Percentiles rank a stretch among this genome's conserved stretches.
phyloP scores from a whole-genome alignment of 2,888 invertebrate genomes.

The Nasonia oneida region DNA sequence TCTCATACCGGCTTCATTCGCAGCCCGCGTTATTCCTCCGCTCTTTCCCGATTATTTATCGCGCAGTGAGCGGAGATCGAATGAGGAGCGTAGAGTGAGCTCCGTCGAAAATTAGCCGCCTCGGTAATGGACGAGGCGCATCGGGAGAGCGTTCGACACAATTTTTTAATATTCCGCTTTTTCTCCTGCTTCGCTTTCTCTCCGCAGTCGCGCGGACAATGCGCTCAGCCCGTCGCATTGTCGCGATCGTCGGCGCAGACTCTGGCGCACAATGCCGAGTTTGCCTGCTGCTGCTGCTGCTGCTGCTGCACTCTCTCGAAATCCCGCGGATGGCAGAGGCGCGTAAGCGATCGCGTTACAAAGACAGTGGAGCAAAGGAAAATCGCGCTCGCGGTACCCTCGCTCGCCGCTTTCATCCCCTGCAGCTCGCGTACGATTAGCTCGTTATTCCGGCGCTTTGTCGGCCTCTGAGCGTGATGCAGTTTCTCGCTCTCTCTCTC shows the following conservation, averaged over 20 bases:
- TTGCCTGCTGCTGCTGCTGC: neutral
- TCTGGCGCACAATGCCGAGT: neutral
- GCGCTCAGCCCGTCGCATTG: neutral
- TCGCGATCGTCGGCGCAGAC: neutral
- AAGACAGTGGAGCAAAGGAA: neutral
- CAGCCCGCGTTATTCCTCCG: neutral
- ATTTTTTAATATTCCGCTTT: slow-evolving; percentile 58
- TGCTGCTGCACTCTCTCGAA: neutral
- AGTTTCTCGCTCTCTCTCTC: neutral
- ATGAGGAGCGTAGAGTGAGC: neutral
- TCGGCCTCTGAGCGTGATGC: neutral
- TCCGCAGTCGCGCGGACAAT: neutral
- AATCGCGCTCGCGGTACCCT: neutral
- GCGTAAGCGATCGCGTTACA: neutral
- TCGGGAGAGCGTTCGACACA: slow-evolving; percentile 60
- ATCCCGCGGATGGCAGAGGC: neutral
- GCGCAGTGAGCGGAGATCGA: too few species aligned
- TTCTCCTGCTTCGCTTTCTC: slow-evolving; percentile 15
- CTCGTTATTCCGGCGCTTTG: slow-evolving; percentile 5
- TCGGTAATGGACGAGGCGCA: slow-evolving; percentile 72
- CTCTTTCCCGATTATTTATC: neutral
- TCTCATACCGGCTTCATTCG: too few species aligned
- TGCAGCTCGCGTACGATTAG: neutral
- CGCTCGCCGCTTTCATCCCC: neutral
- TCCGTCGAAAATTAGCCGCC: slow-evolving; percentile 71